Base-by-base conservation (phyloP, 2,113 vertebrate species). In the Craseonycteris thonglongyai region DNA sequence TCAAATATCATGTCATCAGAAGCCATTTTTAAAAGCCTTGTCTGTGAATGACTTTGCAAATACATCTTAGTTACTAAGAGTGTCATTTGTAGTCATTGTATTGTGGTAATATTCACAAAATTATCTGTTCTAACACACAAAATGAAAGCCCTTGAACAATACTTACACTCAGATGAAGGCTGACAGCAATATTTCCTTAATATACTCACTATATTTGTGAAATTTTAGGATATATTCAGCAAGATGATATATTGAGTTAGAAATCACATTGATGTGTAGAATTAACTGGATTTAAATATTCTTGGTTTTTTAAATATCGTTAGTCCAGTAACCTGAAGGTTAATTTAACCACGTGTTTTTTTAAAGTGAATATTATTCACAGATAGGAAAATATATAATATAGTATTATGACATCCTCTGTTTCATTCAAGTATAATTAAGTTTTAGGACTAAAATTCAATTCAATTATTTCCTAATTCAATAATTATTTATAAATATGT, bases 281-380 rank as follows among this genome's bases (percentile, higher is more conserved):
- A 90, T 28, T 68, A 42, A 83, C 33, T 49, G 13, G 6, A 78
- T 90, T 90, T 85, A 92, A 81, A 75, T 69, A 92, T 71, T 95
- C 35, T 71, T 80, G 6, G 24, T 35, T 92, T 94, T 92, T 66
- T 69, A 90, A 95, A 89, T 82, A 81, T 85, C 24, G 33, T 24
- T 71, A 86, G 58, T 87, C 19, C 30, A 90, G 86, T 89, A 89
- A 86, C 61, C 47, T 33, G 7, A 33, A 85, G 14, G 45, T 33
- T 89, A 94, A 86, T 84, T 13, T 79, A 84, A 95, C 33, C 45
- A 91, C 80, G 16, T 15, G 26, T 30, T 92, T 86, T 51, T 89
- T 65, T 92, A 80, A 81, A 71, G n/a, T 92, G 40, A 0, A 65
- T n/a, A 38, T 69, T 88, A 75, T 40, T 95, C 61, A 51, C 22